Evolutionary conservation across 2,797 vertebrate genomes (phyloP), one percentile per base, ranked within the genome.

Genomic region (Rhinophrynus dorsalis): DNA sequence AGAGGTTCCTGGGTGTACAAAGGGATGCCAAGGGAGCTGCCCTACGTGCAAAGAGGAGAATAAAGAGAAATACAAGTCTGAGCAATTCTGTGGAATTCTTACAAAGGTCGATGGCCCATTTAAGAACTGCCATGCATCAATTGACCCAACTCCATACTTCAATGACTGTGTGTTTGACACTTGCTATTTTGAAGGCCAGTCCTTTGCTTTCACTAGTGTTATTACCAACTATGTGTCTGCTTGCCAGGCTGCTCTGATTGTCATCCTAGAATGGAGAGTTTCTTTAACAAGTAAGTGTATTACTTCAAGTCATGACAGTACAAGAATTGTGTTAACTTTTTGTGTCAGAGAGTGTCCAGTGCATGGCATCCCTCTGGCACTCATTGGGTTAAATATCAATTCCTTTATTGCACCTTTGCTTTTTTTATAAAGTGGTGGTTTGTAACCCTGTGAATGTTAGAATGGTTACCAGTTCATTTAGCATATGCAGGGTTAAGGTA

Each of bases 1-100:
- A 33, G 26, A 74, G 0, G 63, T 68, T 1, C 82, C 87, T 0
- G 89, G 85, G 9, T 95, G 93, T 56, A 9, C 82, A n/a, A n/a
- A 85, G 0, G 50, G 3, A 1, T 66, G 63, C 0, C 35, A 6
- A 0, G 61, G 20, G 57, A 85, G 82, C 78, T 78, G 84, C 3
- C 68, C 30, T 1, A 33, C 1, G 0, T 90, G 86, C 64, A 75
- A 70, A 0, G 27, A 44, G 0, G 74, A 80, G 23, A 13, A 81
- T 17, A 74, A 78, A 69, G 27, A 68, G n/a, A 11, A 76, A 33
- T 89, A 81, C 60, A 17, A 74, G 11, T 75, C 80, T 45, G 74
- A 54, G 0, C 44, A 82, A 0, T 83, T 80, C 24, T 89, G 84
- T 18, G 81, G 80, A 1, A 64, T 85, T 26, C 75, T 91, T 61